Conservation (phyloP, 30 jellyfish, hydroid and myxozoan species). For the Pseudorhiza aurosa region DNA sequence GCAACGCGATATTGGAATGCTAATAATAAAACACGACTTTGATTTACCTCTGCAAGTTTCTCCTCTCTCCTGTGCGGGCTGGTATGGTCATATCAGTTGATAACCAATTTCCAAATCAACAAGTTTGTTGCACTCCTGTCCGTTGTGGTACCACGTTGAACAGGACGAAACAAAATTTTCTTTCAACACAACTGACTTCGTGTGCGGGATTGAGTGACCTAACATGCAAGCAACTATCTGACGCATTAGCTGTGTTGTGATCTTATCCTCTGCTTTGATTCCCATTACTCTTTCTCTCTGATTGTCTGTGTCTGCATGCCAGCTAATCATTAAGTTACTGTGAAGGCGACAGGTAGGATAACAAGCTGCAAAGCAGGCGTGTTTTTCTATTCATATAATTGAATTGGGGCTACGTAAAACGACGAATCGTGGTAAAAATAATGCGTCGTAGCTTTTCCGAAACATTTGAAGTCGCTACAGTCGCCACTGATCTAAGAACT, state of each 20-base stretch:
- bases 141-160: too few species aligned
- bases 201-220: slow-evolving; percentile 55
- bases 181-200: too few species aligned
- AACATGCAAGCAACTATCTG: background rate
- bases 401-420: background rate
- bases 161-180: too few species aligned
- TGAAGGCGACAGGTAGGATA: slow-evolving; percentile 45
- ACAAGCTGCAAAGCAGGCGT: slow-evolving; percentile 11
- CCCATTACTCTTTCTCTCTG: slow-evolving; percentile 14
- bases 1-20: too few species aligned
- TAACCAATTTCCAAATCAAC: too few species aligned
- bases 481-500: too few species aligned
- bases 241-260: slow-evolving; percentile 46
- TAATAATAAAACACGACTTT: too few species aligned
- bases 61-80: too few species aligned
- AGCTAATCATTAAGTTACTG: slow-evolving; percentile 33
- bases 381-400: background rate
- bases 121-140: too few species aligned
- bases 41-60: too few species aligned
- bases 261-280: slow-evolving; percentile 34
- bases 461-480: too few species aligned
- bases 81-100: too few species aligned
- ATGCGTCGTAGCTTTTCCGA: background rate
- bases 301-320: slow-evolving; percentile 8
- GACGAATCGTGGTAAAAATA: background rate